Evolutionary conservation across 2,113 vertebrate genomes (phyloP).

Genomic region (Lycaon pictus): DNA sequence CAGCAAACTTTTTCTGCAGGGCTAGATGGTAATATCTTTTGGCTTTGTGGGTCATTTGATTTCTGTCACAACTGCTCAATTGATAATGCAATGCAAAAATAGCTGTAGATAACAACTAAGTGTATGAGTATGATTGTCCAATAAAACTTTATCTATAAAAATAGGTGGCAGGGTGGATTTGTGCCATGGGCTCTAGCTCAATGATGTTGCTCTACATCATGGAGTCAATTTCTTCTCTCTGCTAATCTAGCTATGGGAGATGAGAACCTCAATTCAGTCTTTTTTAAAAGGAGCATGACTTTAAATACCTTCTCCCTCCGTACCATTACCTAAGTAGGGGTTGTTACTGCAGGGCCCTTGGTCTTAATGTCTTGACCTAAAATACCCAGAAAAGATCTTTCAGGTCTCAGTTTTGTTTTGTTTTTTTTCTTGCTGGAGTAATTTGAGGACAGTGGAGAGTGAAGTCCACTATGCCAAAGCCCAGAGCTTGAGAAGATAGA

Average conservation of each 20-base stretch:
- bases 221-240: not conserved
- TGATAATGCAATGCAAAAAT: not conserved
- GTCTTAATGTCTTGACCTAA: not conserved
- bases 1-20: not conserved
- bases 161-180: not conserved
- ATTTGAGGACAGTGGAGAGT: not conserved
- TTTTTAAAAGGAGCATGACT: not conserved
- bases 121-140: not conserved
- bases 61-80: not conserved
- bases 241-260: not conserved
- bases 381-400: not conserved
- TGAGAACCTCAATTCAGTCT: not conserved
- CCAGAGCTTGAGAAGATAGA: constrained; percentile 19
- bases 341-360: not conserved
- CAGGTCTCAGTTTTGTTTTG: not conserved
- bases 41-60: not conserved
- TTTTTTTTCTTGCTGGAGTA: not conserved
- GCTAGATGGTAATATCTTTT: not conserved
- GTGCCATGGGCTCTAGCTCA: not conserved
- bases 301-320: not conserved
- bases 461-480: constrained; percentile 6
- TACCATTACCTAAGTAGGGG: not conserved
- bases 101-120: not conserved
- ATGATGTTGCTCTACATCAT: not conserved
- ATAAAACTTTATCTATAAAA: not conserved